Conservation (phyloP, 2,113 vertebrate species). For the Sceloporus undulatus region DNA sequence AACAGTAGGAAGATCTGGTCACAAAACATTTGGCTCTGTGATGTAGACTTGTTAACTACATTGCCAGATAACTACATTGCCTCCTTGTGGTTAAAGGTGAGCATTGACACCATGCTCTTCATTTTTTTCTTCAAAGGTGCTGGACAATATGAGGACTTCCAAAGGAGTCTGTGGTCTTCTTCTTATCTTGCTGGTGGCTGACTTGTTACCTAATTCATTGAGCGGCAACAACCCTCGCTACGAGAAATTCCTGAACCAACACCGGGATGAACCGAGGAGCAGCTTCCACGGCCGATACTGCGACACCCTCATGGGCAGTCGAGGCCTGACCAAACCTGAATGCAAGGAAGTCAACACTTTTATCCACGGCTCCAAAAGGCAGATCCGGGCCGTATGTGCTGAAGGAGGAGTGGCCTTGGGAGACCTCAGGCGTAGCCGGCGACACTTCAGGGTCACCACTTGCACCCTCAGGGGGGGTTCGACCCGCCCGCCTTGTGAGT, state of each 20-base stretch:
- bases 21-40: no score
- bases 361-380: conserved; percentile 5
- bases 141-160: neutral
- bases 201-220: neutral
- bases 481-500: neutral
- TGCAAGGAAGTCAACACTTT: conserved; percentile 29
- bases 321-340: neutral
- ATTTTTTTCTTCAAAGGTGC: neutral
- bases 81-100: neutral
- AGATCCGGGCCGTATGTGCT: neutral
- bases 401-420: neutral
- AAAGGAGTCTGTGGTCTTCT: neutral
- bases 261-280: conserved; percentile 14
- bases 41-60: neutral
- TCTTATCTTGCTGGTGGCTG: neutral
- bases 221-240: neutral
- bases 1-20: no score
- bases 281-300: neutral
- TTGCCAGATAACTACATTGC: neutral
- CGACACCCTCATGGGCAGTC: conserved; percentile 1
- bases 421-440: neutral
- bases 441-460: conserved; percentile 6
- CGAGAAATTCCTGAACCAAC: conserved; percentile 10
- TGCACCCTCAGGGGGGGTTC: conserved; percentile 11
- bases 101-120: neutral